phyloP scores from a whole-genome alignment of 2,888 invertebrate species.

The Oscheius sp. region DNA sequence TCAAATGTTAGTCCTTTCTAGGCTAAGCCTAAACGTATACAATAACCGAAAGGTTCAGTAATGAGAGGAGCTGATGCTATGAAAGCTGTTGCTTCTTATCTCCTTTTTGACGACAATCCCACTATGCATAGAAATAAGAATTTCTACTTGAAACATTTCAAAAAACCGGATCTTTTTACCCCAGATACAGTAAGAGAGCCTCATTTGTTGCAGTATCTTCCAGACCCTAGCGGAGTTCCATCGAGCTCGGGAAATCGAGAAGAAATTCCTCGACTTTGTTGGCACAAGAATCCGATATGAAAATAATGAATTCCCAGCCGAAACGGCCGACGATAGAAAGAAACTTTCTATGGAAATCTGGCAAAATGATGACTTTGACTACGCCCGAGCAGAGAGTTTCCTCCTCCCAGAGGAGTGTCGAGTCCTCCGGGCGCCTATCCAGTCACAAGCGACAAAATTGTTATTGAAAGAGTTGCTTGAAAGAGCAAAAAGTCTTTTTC shows the following conservation, averaged over 20 bases:
- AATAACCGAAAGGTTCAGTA: slow-evolving; percentile 52
- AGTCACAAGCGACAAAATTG: neutral
- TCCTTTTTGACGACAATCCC: slow-evolving; percentile 61
- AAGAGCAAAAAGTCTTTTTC: slow-evolving; percentile 28
- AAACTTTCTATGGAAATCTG: slow-evolving; percentile 37
- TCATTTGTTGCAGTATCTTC: neutral
- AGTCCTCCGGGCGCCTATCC: slow-evolving; percentile 7
- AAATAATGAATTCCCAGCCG: slow-evolving; percentile 50
- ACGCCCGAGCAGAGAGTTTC: neutral
- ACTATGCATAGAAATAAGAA: slow-evolving; percentile 63
- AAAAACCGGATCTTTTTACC: slow-evolving; percentile 46
- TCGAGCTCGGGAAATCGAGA: slow-evolving; percentile 46
- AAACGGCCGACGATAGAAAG: slow-evolving; percentile 52
- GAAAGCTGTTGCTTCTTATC: slow-evolving; percentile 61
- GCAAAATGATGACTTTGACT: slow-evolving; percentile 21
- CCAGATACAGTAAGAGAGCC: slow-evolving; percentile 37
- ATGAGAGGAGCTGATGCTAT: slow-evolving; percentile 62
- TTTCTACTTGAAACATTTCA: slow-evolving; percentile 57
- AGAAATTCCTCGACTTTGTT: slow-evolving; percentile 57
- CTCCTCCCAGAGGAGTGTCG: slow-evolving; percentile 16
- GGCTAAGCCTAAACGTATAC: too few relatives aligned
- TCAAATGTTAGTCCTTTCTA: slow-evolving; percentile 55
- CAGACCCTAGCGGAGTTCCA: slow-evolving; percentile 50
- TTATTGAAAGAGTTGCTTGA: neutral
- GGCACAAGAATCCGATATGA: slow-evolving; percentile 54